A percentile compares a stretch with the other conserved stretches of the same genome.
phyloP scores from a whole-genome alignment of 2,888 invertebrate genomes.

The Boloria selene region DNA sequence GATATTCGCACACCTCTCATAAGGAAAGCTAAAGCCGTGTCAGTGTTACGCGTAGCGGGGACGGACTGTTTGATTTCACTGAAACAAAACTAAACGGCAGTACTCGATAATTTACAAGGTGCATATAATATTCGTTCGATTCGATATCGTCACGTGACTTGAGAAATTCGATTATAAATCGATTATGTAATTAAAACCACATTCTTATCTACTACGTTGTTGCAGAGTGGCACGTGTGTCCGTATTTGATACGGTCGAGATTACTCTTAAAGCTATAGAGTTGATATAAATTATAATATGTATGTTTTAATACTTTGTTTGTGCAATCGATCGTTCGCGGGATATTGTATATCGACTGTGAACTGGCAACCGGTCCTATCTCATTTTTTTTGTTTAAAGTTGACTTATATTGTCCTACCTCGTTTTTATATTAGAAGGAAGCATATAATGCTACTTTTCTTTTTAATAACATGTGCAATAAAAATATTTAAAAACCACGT shows the following conservation, averaged over 20 bases:
- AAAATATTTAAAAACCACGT: too few species aligned
- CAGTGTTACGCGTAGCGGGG: conserved; percentile 46
- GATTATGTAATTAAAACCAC: too few species aligned
- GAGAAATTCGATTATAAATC: background rate
- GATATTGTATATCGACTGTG: conserved; percentile 4
- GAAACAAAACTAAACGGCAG: conserved; percentile 27
- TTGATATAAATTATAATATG: conserved; percentile 69
- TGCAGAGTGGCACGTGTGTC: conserved; percentile 65
- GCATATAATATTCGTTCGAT: background rate
- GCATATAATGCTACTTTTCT: too few species aligned
- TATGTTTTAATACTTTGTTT: conserved; percentile 73
- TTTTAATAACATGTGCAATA: too few species aligned
- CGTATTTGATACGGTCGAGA: conserved; percentile 76
- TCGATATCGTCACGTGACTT: conserved; percentile 8
- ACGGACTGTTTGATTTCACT: conserved; percentile 53
- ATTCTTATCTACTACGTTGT: too few species aligned
- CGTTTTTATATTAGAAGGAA: too few species aligned
- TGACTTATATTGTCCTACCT: too few species aligned
- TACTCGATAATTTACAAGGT: conserved; percentile 27
- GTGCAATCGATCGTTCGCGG: conserved; percentile 58
- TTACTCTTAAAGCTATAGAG: conserved; percentile 72
- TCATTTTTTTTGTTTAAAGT: too few species aligned
- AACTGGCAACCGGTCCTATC: too few species aligned
- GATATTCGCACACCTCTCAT: conserved; percentile 29
- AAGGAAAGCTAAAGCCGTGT: conserved; percentile 27